Base-by-base conservation (phyloP, 1,140 invertebrate species). In the Sitodiplosis mosellana region DNA sequence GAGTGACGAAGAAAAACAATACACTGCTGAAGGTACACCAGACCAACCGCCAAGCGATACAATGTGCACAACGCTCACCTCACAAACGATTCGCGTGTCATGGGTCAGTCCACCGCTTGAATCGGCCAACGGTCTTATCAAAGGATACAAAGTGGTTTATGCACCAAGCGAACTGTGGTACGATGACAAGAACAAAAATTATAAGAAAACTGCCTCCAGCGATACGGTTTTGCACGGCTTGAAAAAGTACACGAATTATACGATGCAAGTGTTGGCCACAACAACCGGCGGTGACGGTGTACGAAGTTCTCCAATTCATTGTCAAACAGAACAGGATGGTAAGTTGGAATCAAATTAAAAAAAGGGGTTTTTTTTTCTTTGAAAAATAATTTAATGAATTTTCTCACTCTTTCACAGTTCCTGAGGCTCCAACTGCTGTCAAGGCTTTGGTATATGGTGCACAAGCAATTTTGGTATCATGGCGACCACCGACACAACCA, bases 271-370 rank as follows among this genome's bases (percentile, higher is more conserved):
- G 33, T 66, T 95, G 51, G 90, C 91, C 40, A 94, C 81, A 56
- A 96, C 91, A 21, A 84, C 87, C 43, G 91, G 89, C 49, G 93
- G 93, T n/a, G 91, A 95, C 62, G 93, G 92, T 48, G 88, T 93
- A 33, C 77, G 85, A 50, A 90, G 86, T 57, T 74, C 77, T 18
- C 83, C 90, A 6, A 87, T 95, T 55, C 87, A 90, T 66, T 91
- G 90, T 58, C 84, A 88, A 65, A 96, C 92, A 42, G 87, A 92
- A 71, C 88, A 95, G 69, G 91, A 94, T 66, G 87, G 90, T 92
- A 70, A 66, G 63, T 57, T 50, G 36, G 19, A 19, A 18, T 43
- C 11, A 41, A 41, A 36, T 10, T 36, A 36, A 36, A 10, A 36
- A 10, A 8, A 10, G 34, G 8, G 1, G 33, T 2, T 48, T 8